These are phyloP conservation scores for Zaprionus capensis DNA, from an alignment of 1,140 invertebrate genomes.

Conservation along the genomic window DNA sequence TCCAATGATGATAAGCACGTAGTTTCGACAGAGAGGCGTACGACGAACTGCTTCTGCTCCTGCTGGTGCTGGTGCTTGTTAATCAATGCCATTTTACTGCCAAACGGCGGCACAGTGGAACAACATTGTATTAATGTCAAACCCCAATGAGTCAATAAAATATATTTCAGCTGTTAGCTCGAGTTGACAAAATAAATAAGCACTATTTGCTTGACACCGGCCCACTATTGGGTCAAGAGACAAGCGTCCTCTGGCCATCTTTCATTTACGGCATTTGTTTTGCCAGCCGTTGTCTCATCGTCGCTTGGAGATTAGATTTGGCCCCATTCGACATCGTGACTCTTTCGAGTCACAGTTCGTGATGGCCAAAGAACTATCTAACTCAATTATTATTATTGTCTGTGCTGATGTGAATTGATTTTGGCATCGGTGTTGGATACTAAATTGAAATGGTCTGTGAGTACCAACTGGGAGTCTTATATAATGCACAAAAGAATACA, in stretches of 20 bases:
- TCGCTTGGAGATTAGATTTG: constrained; percentile 72
- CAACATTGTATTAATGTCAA: background rate
- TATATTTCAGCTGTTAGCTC: too few species aligned
- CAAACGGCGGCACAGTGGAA: constrained; percentile 50
- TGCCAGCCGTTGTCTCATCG: constrained; percentile 56
- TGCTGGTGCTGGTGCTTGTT: constrained; percentile 51
- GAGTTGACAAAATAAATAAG: background rate
- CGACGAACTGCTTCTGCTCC: background rate
- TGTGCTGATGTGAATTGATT: constrained; percentile 50
- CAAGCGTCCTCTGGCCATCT: constrained; percentile 63
- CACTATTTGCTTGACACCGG: background rate
- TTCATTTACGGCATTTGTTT: constrained; percentile 80
- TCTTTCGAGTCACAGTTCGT: constrained; percentile 30
- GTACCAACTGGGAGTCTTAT: constrained; percentile 26
- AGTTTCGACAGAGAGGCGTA: constrained; percentile 32
- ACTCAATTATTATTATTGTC: constrained; percentile 79
- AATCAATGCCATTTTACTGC: constrained; percentile 78
- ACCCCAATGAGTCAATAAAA: background rate
- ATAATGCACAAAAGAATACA: background rate
- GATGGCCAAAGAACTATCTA: constrained; percentile 52
- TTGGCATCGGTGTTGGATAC: constrained; percentile 21
- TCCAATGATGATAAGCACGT: constrained; percentile 80
- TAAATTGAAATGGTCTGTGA: constrained; percentile 50
- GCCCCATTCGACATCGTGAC: constrained; percentile 64
- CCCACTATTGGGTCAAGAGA: constrained; percentile 28